Percentiles rank a stretch among this genome's conserved stretches.
Evolutionary conservation across 2,113 vertebrate species (phyloP).

Genomic region (Calonectris borealis): DNA sequence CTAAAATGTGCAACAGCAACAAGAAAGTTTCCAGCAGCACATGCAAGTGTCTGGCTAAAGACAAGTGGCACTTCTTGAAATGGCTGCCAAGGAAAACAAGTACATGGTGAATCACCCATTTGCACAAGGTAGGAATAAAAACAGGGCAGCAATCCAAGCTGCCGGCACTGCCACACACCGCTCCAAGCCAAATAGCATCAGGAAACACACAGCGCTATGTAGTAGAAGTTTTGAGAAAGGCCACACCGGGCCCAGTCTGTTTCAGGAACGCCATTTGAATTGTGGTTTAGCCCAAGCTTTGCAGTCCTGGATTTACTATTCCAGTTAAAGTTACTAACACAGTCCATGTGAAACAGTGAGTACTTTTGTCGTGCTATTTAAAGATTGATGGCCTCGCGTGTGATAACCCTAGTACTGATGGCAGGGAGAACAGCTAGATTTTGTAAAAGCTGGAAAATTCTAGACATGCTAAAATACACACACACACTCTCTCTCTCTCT

Average conservation of each 20-base stretch:
- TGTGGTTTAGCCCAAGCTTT: background rate
- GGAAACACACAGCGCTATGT: background rate
- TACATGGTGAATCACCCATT: background rate
- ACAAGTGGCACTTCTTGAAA: constrained; percentile 23
- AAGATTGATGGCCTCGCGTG: background rate
- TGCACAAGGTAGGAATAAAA: background rate
- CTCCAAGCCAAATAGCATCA: background rate
- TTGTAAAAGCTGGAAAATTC: background rate
- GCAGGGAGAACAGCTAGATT: background rate
- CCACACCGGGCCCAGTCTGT: background rate
- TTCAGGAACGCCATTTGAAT: background rate
- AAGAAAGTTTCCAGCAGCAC: background rate
- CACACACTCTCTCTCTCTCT: too few relatives aligned
- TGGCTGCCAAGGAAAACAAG: constrained; percentile 18
- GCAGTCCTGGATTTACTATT: background rate
- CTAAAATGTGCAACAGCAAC: background rate
- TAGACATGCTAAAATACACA: background rate
- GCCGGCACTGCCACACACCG: background rate
- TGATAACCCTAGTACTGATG: background rate
- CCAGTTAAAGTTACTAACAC: background rate
- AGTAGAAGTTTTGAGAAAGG: background rate
- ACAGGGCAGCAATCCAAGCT: background rate
- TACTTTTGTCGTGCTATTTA: background rate
- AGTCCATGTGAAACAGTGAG: background rate
- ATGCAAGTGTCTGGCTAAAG: background rate